Percentiles rank a stretch among this genome's conserved stretches.
These are phyloP conservation scores for Ferdinandea cuprea DNA, from an alignment of 2,888 invertebrate genomes.

Conservation along the genomic window DNA sequence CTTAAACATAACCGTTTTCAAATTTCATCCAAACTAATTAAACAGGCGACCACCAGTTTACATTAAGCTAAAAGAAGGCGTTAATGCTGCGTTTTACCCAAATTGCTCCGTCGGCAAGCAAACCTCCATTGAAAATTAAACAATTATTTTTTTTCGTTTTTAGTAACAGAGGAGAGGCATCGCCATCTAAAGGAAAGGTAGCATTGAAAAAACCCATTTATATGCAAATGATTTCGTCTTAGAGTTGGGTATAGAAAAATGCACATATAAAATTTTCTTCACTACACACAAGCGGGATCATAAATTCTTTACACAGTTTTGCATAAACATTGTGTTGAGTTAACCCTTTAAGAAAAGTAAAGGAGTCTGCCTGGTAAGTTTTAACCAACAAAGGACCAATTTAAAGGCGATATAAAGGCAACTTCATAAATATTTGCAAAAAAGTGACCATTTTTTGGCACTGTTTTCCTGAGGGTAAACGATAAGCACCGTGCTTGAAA, in stretches of 20 bases:
- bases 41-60: neutral
- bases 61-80: conserved; percentile 32
- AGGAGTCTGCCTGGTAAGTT: neutral
- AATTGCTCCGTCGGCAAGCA: conserved; percentile 10
- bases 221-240: conserved; percentile 49
- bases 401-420: neutral
- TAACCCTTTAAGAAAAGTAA: neutral
- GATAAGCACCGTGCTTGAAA: neutral
- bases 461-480: neutral
- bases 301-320: conserved; percentile 4
- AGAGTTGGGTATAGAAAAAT: conserved; percentile 30
- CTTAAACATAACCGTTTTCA: neutral
- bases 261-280: conserved; percentile 9
- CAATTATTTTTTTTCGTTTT: conserved; percentile 10
- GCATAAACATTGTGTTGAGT: neutral
- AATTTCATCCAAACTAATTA: neutral
- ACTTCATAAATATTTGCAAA: conserved; percentile 19
- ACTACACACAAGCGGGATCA: conserved; percentile 4
- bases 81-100: conserved; percentile 21
- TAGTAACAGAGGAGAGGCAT: neutral
- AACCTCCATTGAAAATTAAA: conserved; percentile 14
- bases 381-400: too few relatives aligned
- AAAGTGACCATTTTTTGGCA: conserved; percentile 23
- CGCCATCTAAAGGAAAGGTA: neutral
- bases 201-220: conserved; percentile 44